Percentiles rank a stretch among this genome's conserved stretches.
Evolutionary conservation across 1,140 invertebrate genomes (phyloP).

Genomic region (Drosophila novamexicana): DNA sequence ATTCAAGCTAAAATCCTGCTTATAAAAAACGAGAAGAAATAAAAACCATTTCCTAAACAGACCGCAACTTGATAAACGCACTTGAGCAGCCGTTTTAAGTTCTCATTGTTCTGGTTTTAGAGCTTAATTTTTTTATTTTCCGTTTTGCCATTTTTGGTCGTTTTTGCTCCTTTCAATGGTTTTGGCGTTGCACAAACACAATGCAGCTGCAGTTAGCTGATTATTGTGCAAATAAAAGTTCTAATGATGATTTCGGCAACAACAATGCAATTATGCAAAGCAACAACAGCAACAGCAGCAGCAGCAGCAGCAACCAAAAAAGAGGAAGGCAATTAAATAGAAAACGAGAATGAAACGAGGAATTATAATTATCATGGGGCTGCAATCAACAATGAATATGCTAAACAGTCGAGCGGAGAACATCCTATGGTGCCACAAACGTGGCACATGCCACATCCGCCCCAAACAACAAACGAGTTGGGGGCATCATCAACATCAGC

Average conservation of each 20-base stretch:
- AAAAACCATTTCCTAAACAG: constrained; percentile 46
- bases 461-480: constrained; percentile 15
- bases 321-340: constrained; percentile 65
- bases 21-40: neutral
- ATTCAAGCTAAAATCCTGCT: constrained; percentile 9
- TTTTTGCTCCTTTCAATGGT: constrained; percentile 19
- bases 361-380: constrained; percentile 65
- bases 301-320: constrained; percentile 18
- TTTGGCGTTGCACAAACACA: constrained; percentile 45
- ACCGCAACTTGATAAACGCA: constrained; percentile 67
- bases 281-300: constrained; percentile 17
- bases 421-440: constrained; percentile 49
- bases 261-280: constrained; percentile 68
- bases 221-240: constrained; percentile 81
- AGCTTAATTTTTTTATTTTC: constrained; percentile 8
- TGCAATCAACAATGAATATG: constrained; percentile 70
- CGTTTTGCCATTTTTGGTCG: constrained; percentile 1
- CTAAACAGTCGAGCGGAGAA: constrained; percentile 62
- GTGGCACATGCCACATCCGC: constrained; percentile 55
- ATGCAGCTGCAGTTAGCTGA: constrained; percentile 53
- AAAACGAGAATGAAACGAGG: constrained; percentile 30
- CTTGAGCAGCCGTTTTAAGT: constrained; percentile 26
- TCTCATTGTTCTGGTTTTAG: constrained; percentile 50
- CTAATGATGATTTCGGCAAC: constrained; percentile 74
- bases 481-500: constrained; percentile 38